Percentiles rank a stretch among this genome's conserved stretches.
Evolutionary conservation across 1,140 invertebrate species (phyloP).

Genomic region (Saccostrea echinata): DNA sequence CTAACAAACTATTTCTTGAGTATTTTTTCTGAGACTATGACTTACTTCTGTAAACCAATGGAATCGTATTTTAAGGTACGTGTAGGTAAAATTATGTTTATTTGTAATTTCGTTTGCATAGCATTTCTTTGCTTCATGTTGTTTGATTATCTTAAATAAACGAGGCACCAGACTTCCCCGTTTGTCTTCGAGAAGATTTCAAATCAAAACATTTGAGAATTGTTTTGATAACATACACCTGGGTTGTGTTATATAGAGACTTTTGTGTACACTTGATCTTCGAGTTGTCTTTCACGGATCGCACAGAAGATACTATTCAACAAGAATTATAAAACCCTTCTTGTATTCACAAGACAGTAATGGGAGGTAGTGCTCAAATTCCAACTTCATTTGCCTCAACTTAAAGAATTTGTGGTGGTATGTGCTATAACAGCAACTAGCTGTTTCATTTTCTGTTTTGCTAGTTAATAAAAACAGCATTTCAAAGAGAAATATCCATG

Average conservation of each 20-base stretch:
- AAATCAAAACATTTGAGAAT: slow-evolving; percentile 15
- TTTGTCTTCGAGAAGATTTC: neutral
- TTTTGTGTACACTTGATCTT: neutral
- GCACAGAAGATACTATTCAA: no score
- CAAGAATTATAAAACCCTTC: no score
- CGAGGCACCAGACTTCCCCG: neutral
- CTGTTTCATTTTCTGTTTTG: no score
- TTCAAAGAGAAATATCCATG: no score
- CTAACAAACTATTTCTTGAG: neutral
- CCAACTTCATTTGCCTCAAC: no score
- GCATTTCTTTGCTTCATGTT: neutral
- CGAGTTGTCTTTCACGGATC: slow-evolving; percentile 22
- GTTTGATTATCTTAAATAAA: neutral
- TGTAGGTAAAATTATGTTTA: neutral
- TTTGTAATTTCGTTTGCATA: neutral
- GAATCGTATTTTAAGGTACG: neutral
- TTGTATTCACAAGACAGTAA: no score
- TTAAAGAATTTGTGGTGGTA: no score
- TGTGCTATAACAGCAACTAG: no score
- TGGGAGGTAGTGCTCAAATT: no score
- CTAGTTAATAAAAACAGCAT: no score
- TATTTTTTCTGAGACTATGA: neutral
- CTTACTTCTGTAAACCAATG: neutral
- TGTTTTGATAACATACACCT: slow-evolving; percentile 18
- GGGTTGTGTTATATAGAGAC: neutral